Base-by-base conservation (phyloP, 2,113 vertebrate genomes). In the Cettia cetti region DNA sequence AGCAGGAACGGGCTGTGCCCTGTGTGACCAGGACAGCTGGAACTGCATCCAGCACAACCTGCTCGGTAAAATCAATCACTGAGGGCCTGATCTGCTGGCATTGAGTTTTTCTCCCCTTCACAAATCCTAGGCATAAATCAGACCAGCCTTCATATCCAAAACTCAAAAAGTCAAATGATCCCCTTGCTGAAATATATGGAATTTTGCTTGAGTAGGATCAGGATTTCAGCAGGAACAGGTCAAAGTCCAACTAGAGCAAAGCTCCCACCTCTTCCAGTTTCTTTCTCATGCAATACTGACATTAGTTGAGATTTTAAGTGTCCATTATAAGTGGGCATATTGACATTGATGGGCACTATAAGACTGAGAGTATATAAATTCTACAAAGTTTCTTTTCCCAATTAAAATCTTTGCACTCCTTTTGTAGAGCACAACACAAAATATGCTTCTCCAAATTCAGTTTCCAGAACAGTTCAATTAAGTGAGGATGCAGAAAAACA, bases 31-130 rank as follows among this genome's bases (percentile, higher is more conserved):
- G 2, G 20, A 33, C 69, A 85, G 49, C 4, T 74, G 53, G 35
- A 64, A 31, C 24, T 37, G 15, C 35, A 64, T 17, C 47, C 64
- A 70, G 50, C 56, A 57, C 1, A 3, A 17, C 16, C 71, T 47
- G 42, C 42, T 23, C 53, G 28, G 12, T 24, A 30, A 69, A 86
- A 56, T 3, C 16, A 30, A 14, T 17, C 45, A 35, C 40, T 42
- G 14, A 81, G 15, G 24, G 6, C 8, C 24, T 16, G 11, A 47
- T 22, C 4, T 0, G 4, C 9, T 9, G 13, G 9, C 3, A 1
- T 4, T 35, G n/a, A 4, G 0, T 2, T 52, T 18, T 11, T 26
- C 15, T 11, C 5, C 16, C 20, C 5, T 35, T 28, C 33, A 20
- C 14, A 56, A 74, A 45, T 49, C 57, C n/a, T 30, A 69, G 44